These are phyloP conservation scores for Eunapius fragilis DNA, from an alignment of 37 sponge, comb jelly and placozoan species.

Conservation along the genomic window DNA sequence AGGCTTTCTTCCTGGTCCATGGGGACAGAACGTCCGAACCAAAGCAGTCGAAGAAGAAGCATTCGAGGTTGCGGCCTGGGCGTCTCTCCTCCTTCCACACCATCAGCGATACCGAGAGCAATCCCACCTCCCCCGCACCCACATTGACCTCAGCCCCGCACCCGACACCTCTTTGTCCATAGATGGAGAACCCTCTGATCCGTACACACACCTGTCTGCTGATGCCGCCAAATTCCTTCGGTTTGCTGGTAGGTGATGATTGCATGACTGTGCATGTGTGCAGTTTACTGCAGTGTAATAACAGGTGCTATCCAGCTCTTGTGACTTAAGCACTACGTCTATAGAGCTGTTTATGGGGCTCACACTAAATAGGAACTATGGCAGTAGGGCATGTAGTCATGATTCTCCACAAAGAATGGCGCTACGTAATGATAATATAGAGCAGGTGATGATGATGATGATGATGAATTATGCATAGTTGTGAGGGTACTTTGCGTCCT, in stretches of 20 bases:
- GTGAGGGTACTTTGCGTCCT: no score
- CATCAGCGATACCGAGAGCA: constrained; percentile 43
- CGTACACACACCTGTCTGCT: constrained; percentile 70
- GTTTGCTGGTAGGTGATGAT: constrained; percentile 96
- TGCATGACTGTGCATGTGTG: constrained; percentile 9
- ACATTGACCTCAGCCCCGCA: constrained; percentile 50
- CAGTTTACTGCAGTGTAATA: no score
- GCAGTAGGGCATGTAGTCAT: no score
- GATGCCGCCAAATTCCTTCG: constrained; percentile 90
- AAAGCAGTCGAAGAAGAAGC: neutral
- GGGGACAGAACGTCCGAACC: constrained; percentile 48
- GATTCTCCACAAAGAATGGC: no score
- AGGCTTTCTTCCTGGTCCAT: constrained; percentile 98
- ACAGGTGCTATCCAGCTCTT: no score
- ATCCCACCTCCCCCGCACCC: constrained; percentile 34
- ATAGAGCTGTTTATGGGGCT: no score
- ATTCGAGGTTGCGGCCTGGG: neutral
- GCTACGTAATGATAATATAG: no score
- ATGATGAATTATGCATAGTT: no score
- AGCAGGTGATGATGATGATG: no score
- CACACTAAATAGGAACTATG: no score
- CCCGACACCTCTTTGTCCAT: constrained; percentile 36
- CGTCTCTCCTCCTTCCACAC: constrained; percentile 48
- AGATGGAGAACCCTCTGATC: constrained; percentile 16
- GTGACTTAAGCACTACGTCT: no score